phyloP scores from a whole-genome alignment of 2,888 invertebrate genomes.

The Tuberolachnus salignus region DNA sequence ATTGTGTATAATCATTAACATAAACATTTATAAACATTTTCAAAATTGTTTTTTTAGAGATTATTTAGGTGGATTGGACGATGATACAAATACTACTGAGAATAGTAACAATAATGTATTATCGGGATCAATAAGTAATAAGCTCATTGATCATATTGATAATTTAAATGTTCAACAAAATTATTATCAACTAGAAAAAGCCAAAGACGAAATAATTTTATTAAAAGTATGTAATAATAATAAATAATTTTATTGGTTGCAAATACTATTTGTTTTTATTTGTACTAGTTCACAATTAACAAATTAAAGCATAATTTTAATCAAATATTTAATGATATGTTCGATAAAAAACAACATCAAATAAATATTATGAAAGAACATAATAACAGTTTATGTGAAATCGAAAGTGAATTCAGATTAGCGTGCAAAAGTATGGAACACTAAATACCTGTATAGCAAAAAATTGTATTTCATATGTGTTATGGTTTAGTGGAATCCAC shows the following conservation, averaged over 20 bases:
- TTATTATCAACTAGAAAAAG: conserved; percentile 34
- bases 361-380: conserved; percentile 70
- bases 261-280: conserved; percentile 1
- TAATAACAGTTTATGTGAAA: conserved; percentile 72
- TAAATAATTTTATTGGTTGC: neutral
- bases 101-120: neutral
- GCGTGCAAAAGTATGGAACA: conserved; percentile 58
- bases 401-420: conserved; percentile 63
- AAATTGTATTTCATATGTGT: neutral
- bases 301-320: conserved; percentile 67
- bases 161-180: conserved; percentile 13
- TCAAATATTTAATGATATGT: conserved; percentile 72
- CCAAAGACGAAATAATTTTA: conserved; percentile 59
- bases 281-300: conserved; percentile 24
- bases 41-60: conserved; percentile 17
- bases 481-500: conserved; percentile 51
- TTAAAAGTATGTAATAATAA: conserved; percentile 57
- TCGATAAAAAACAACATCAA: conserved; percentile 71
- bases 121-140: conserved; percentile 44
- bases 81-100: neutral
- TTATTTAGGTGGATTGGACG: neutral
- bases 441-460: neutral
- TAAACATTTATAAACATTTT: neutral
- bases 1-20: neutral
- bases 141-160: conserved; percentile 19